Percentiles rank a stretch among this genome's conserved stretches.
These are phyloP conservation scores for Oreochromis niloticus DNA, from an alignment of 2,113 vertebrate species.

Conservation along the genomic window DNA sequence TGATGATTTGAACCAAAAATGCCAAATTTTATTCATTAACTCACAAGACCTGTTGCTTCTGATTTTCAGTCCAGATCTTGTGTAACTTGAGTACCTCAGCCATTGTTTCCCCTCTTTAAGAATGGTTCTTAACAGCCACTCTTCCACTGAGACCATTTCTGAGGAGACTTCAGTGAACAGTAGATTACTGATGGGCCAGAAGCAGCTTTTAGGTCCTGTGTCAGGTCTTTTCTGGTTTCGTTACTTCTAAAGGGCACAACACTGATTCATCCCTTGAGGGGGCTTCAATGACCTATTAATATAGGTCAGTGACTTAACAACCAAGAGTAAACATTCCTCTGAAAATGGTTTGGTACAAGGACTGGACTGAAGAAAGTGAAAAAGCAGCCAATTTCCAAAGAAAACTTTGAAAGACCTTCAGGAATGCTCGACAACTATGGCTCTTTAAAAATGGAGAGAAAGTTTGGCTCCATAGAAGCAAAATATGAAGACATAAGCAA, in stretches of 20 bases:
- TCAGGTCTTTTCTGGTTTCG: background rate
- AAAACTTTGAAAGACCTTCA: background rate
- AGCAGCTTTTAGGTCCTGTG: background rate
- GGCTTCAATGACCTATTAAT: background rate
- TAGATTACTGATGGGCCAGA: background rate
- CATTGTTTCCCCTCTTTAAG: background rate
- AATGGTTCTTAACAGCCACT: background rate
- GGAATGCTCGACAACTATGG: background rate
- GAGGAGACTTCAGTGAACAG: background rate
- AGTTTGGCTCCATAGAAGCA: background rate
- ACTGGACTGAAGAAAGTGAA: background rate
- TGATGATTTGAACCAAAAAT: background rate
- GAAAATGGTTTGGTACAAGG: background rate
- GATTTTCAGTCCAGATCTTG: background rate
- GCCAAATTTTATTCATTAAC: background rate
- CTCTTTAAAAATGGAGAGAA: background rate
- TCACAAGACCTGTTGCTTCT: background rate
- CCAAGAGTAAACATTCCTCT: background rate
- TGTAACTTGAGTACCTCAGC: background rate
- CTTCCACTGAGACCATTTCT: background rate
- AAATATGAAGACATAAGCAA: background rate
- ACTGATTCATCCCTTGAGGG: background rate
- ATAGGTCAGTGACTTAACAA: background rate
- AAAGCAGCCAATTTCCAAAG: background rate
- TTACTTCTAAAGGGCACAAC: background rate